A percentile compares a stretch with the other conserved stretches of the same genome.
Evolutionary conservation across 2,113 vertebrate genomes (phyloP).

Genomic region (Arizona elegans): DNA sequence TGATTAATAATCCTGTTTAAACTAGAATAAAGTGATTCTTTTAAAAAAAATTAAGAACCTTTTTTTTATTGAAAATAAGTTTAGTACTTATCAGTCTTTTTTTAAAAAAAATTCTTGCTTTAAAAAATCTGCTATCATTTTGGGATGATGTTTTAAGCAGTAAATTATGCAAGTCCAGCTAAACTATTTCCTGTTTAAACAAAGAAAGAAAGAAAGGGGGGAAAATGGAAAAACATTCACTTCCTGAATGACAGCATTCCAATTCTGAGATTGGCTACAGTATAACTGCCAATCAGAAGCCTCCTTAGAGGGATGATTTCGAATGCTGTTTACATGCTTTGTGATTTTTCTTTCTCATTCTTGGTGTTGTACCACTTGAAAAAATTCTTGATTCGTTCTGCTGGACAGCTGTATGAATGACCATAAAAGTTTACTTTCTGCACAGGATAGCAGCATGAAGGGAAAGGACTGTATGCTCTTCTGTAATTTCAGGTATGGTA

Average conservation of each 20-base stretch:
- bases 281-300: constrained; percentile 50
- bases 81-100: neutral
- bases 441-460: constrained; percentile 16
- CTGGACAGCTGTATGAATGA: neutral
- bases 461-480: constrained; percentile 29
- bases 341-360: constrained; percentile 40
- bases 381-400: constrained; percentile 17
- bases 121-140: fast-evolving
- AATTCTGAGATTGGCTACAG: constrained; percentile 28
- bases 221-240: constrained; percentile 28
- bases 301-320: constrained; percentile 37
- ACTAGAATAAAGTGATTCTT: neutral
- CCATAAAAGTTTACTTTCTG: neutral
- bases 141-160: constrained; percentile 2
- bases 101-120: neutral
- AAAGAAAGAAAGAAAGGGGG: constrained; percentile 35
- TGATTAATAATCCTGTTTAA: neutral
- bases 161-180: constrained; percentile 37
- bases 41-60: neutral
- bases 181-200: constrained; percentile 43
- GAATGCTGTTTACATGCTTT: constrained; percentile 39
- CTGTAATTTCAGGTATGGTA: constrained; percentile 60
- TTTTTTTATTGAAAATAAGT: neutral
- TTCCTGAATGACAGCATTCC: constrained; percentile 66
- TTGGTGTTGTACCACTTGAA: constrained; percentile 16